These are phyloP conservation scores for Sarcophilus harrisii DNA, from an alignment of 2,797 vertebrate species.

Conservation along the genomic window DNA sequence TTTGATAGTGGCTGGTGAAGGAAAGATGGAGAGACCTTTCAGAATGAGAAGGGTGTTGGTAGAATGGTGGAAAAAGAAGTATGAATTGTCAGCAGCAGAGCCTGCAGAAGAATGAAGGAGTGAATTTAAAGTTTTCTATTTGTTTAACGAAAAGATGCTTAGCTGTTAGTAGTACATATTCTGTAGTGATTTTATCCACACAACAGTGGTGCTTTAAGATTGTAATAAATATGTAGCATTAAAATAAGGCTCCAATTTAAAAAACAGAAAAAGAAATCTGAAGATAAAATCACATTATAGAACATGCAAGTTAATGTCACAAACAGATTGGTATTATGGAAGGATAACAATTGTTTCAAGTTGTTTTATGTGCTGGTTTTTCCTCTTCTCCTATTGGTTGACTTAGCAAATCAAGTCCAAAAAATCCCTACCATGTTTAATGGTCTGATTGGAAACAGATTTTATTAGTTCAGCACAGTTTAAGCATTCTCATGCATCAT, in stretches of 20 bases:
- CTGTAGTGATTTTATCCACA: constrained; percentile 21
- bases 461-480: constrained; percentile 72
- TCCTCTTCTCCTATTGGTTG: constrained; percentile 43
- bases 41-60: neutral
- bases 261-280: constrained; percentile 34
- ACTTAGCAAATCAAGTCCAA: constrained; percentile 41
- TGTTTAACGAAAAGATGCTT: constrained; percentile 46
- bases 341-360: constrained; percentile 59
- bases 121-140: neutral
- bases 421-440: constrained; percentile 57
- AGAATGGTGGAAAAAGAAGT: neutral
- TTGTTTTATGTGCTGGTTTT: constrained; percentile 60
- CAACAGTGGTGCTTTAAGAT: constrained; percentile 20
- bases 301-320: constrained; percentile 46
- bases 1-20: neutral
- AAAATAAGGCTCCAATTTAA: constrained; percentile 27
- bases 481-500: constrained; percentile 71
- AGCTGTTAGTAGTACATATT: neutral
- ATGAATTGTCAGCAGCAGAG: neutral
- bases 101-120: neutral
- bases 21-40: neutral
- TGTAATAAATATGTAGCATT: constrained; percentile 40
- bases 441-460: constrained; percentile 55
- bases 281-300: constrained; percentile 53
- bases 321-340: constrained; percentile 54